Evolutionary conservation across 2,888 invertebrate genomes (phyloP), one percentile per base, ranked within the genome.

Genomic region (Drosophila colorata): DNA sequence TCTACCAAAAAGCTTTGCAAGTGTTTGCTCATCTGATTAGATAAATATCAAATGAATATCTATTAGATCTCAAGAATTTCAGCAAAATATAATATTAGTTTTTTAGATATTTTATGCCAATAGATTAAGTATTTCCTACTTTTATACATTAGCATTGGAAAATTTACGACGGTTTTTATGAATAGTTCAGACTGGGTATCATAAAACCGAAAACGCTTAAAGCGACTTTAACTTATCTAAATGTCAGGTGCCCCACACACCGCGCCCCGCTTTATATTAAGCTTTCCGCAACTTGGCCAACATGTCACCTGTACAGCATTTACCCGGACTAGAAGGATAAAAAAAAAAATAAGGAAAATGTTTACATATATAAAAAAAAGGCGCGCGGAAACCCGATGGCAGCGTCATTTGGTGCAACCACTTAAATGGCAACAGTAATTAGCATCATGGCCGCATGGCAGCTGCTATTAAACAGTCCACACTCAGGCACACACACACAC

Each of bases 381-480:
- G 33, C 4, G 6, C 35, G 20, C 25, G 56, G 65, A 69, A 65
- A 53, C 53, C 67, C 61, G 53, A 58, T 75, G 64, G 71, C 64
- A 59, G 55, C 72, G 85, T 68, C 83, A 85, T 79, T 83, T 81
- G 85, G 63, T 87, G 87, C 83, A 87, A 85, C 85, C 86, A 85
- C 83, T 83, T 87, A 83, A 83, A 87, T 87, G 88, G 80, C 84
- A 87, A 56, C 83, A 78, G 80, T 84, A 84, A 84, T 84, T 84
- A 84, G 84, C 84, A 86, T 86, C 84, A 85, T 83, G 84, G 87
- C 82, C 86, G 77, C 79, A 74, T 87, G 87, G 82, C 85, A 84
- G 87, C 85, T 83, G 87, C 83, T 83, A 85, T 83, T 87, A 87
- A 83, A 75, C 77, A 87, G 77, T 77, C 68, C 73, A 49, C 59